Evolutionary conservation across 1,140 invertebrate genomes (phyloP).

Genomic region (Phymorhynchus buccinoides): DNA sequence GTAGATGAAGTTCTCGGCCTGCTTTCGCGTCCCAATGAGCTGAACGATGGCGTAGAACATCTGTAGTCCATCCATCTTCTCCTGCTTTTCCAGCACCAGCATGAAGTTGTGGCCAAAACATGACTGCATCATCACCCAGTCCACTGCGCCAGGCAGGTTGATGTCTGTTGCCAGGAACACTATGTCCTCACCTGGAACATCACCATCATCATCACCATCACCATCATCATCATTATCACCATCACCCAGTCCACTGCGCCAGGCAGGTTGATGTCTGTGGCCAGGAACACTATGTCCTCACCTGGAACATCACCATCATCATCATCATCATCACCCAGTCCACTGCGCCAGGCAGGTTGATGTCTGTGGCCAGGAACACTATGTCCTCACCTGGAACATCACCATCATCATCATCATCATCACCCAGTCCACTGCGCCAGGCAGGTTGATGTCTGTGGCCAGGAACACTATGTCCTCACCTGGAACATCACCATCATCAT

Average conservation of each 20-base stretch:
- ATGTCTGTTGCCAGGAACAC: slow-evolving; percentile 99
- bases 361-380: slow-evolving; percentile 99
- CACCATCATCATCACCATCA: background rate
- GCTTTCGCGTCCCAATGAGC: slow-evolving; percentile 97
- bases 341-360: slow-evolving; percentile 99
- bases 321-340: slow-evolving; percentile 99
- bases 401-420: slow-evolving; percentile 84
- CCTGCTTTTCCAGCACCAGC: slow-evolving; percentile 99
- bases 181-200: slow-evolving; percentile 89
- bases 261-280: slow-evolving; percentile 98
- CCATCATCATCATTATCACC: slow-evolving; percentile 80
- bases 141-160: slow-evolving; percentile 98
- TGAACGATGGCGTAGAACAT: slow-evolving; percentile 99
- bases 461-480: slow-evolving; percentile 99
- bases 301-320: slow-evolving; percentile 74
- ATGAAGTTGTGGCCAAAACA: slow-evolving; percentile 99
- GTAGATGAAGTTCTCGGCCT: slow-evolving; percentile 99
- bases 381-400: slow-evolving; percentile 89
- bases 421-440: slow-evolving; percentile 99
- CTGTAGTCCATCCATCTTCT: slow-evolving; percentile 95
- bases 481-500: too few relatives aligned
- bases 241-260: slow-evolving; percentile 99
- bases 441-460: slow-evolving; percentile 99
- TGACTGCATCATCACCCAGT: slow-evolving; percentile 99
- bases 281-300: slow-evolving; percentile 99